phyloP scores from a whole-genome alignment of 1,140 invertebrate species.

The Drosophila baimaii region DNA sequence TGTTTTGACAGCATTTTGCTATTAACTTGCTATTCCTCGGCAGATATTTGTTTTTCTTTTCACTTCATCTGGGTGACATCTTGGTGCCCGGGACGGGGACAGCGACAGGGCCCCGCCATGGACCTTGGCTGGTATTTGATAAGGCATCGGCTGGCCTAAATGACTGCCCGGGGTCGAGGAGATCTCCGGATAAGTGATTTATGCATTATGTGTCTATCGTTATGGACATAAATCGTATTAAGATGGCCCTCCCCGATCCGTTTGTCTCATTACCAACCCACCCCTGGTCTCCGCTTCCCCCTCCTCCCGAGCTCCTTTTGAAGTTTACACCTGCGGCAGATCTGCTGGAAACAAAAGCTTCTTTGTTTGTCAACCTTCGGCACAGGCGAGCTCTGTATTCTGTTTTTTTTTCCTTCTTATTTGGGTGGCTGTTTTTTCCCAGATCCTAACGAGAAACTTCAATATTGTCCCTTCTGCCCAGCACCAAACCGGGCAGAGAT shows the following conservation, averaged over 20 bases:
- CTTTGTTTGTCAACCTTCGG: constrained; percentile 76
- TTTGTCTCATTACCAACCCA: constrained; percentile 46
- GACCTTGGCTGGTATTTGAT: constrained; percentile 29
- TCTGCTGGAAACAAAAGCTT: constrained; percentile 61
- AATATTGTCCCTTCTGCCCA: constrained; percentile 75
- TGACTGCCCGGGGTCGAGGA: constrained; percentile 24
- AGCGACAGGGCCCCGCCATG: constrained; percentile 10
- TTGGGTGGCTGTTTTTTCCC: constrained; percentile 48
- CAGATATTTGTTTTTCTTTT: constrained; percentile 51
- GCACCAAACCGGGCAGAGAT: constrained; percentile 55
- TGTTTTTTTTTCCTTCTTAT: neutral
- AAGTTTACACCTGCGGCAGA: constrained; percentile 63
- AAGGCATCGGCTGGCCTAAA: constrained; percentile 39
- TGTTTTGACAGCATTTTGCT: constrained; percentile 70
- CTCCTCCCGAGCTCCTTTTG: constrained; percentile 34
- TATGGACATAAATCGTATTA: constrained; percentile 72
- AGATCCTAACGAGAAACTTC: constrained; percentile 74
- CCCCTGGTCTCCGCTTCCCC: neutral
- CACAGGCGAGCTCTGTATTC: neutral
- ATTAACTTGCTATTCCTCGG: constrained; percentile 58
- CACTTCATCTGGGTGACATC: constrained; percentile 29
- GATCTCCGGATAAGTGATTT: constrained; percentile 62
- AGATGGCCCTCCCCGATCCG: constrained; percentile 25
- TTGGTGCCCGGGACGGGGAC: neutral
- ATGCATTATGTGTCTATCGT: constrained; percentile 58